Conservation (phyloP, 2,797 vertebrate species). For the Platyrinchus mystaceus region DNA sequence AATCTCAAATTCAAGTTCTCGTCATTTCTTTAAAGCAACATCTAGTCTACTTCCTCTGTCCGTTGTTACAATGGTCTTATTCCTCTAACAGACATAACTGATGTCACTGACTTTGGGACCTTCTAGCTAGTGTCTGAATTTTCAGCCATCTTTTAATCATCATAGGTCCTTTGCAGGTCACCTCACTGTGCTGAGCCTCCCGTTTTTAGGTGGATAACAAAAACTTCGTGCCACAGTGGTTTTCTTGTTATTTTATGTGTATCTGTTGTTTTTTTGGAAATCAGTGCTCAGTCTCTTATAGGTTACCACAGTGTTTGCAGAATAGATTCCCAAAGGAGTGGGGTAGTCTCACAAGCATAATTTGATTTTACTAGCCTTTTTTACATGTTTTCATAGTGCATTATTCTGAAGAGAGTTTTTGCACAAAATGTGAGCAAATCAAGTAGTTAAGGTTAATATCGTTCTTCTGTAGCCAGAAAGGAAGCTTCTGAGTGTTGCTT, state of each 20-base stretch:
- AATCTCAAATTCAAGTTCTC: neutral
- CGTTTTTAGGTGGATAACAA: neutral
- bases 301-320: neutral
- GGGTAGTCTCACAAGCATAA: neutral
- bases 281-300: neutral
- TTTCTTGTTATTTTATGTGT: neutral
- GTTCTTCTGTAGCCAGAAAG: neutral
- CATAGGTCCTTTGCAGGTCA: neutral
- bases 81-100: neutral
- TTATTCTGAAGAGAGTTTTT: neutral
- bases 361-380: neutral
- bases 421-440: neutral
- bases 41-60: neutral
- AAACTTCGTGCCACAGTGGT: neutral
- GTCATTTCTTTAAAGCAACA: neutral
- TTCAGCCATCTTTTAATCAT: neutral
- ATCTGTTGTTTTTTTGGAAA: neutral
- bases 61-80: neutral
- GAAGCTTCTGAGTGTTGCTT: neutral
- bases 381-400: neutral
- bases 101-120: neutral
- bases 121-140: neutral
- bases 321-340: neutral
- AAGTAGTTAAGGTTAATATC: neutral
- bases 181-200: neutral